A percentile compares a stretch with the other conserved stretches of the same genome.
These are phyloP conservation scores for Neodon shergylaensis DNA, from an alignment of 2,113 vertebrate genomes.

Conservation along the genomic window DNA sequence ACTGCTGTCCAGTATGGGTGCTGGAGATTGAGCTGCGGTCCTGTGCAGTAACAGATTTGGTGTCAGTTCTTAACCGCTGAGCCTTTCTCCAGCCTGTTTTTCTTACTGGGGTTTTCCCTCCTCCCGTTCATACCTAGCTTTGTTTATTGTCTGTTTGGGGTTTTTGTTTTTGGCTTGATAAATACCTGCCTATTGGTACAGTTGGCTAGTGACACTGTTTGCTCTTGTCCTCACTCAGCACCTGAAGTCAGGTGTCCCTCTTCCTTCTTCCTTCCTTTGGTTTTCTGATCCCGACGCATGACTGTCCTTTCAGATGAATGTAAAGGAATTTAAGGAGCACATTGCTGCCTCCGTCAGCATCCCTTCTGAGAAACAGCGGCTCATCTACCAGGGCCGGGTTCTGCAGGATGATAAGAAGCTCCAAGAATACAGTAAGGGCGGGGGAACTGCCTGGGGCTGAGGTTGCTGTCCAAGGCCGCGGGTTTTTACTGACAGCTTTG, in stretches of 20 bases:
- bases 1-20: neutral
- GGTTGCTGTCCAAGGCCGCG: neutral
- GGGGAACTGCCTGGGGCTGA: neutral
- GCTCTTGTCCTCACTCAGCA: neutral
- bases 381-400: slow-evolving; percentile 95
- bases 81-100: neutral
- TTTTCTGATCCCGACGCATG: neutral
- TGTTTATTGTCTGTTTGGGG: neutral
- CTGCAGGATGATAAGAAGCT: slow-evolving; percentile 95
- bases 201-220: slow-evolving; percentile 9
- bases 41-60: neutral
- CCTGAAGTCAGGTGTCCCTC: neutral
- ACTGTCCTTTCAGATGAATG: slow-evolving; percentile 87
- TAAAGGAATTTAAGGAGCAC: slow-evolving; percentile 95
- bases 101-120: neutral
- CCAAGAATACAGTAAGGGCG: slow-evolving; percentile 92
- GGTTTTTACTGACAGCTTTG: neutral
- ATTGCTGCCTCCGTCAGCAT: slow-evolving; percentile 93
- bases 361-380: slow-evolving; percentile 93
- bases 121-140: neutral
- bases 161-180: neutral
- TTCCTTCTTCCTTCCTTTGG: neutral
- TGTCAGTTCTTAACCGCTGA: neutral
- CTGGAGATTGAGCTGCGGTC: neutral
- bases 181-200: neutral